These are phyloP conservation scores for Elephantulus edwardii DNA, from an alignment of 2,113 vertebrate species.

Conservation along the genomic window DNA sequence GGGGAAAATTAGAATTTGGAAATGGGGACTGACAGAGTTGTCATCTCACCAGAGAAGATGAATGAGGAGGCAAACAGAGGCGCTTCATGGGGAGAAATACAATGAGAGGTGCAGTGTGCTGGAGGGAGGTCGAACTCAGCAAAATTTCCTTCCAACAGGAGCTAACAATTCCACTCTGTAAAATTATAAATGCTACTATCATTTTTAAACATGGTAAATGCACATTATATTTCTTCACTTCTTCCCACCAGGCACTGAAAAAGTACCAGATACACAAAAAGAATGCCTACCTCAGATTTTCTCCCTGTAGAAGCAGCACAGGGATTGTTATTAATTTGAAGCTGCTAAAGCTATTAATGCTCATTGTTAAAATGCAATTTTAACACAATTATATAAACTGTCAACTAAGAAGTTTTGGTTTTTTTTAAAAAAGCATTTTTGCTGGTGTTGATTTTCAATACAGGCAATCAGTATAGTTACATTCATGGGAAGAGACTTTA, in stretches of 20 bases:
- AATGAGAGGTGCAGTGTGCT: not conserved
- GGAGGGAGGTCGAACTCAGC: constrained; percentile 17
- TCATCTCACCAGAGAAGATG: constrained; percentile 55
- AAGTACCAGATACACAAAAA: constrained; percentile 43
- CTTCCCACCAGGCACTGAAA: not conserved
- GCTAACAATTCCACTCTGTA: not conserved
- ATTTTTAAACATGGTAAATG: not conserved
- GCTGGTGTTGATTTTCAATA: constrained; percentile 58
- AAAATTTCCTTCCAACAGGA: constrained; percentile 6
- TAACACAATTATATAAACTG: constrained; percentile 52
- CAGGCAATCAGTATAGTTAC: not conserved
- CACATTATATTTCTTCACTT: not conserved
- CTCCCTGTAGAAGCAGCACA: not conserved
- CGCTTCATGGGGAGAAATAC: not conserved
- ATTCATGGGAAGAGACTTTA: constrained; percentile 41
- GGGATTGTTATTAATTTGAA: constrained; percentile 18
- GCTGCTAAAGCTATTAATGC: constrained; percentile 43
- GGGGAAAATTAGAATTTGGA: constrained; percentile 16
- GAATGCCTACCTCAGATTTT: constrained; percentile 27
- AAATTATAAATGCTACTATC: constrained; percentile 28
- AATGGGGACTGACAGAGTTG: not conserved
- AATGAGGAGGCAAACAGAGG: not conserved
- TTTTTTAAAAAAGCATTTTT: constrained; percentile 59
- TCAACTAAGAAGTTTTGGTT: constrained; percentile 35
- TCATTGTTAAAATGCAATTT: constrained; percentile 45